Percentiles rank a stretch among this genome's conserved stretches.
Evolutionary conservation across 1,140 invertebrate species (phyloP).

Genomic region (Drosophila mayri): DNA sequence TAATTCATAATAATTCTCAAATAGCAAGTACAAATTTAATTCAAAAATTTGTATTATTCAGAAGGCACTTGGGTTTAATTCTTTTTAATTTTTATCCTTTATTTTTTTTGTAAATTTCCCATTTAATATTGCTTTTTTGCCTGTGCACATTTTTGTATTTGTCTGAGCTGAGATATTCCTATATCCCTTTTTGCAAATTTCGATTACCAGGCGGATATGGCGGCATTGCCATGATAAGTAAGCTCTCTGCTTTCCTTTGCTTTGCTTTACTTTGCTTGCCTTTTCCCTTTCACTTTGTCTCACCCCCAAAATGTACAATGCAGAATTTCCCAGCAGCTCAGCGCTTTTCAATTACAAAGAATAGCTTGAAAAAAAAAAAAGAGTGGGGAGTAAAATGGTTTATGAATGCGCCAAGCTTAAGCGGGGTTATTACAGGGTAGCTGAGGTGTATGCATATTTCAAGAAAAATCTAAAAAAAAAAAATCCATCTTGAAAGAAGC

Average conservation of each 20-base stretch:
- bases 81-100: background rate
- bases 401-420: conserved; percentile 37
- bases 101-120: background rate
- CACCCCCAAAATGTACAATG: conserved; percentile 20
- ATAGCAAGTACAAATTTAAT: background rate
- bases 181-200: conserved; percentile 59
- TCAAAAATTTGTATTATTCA: background rate
- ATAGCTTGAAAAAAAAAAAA: conserved; percentile 43
- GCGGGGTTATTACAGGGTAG: conserved; percentile 26
- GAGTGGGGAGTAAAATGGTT: conserved; percentile 31
- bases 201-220: conserved; percentile 75
- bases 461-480: background rate
- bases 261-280: conserved; percentile 16
- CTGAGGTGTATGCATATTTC: background rate
- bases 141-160: conserved; percentile 15
- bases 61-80: too few species aligned
- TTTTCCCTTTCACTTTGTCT: conserved; percentile 28
- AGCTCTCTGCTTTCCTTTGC: conserved; percentile 19
- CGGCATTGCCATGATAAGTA: conserved; percentile 58
- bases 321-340: conserved; percentile 37
- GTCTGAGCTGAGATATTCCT: conserved; percentile 23
- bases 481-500: too few species aligned
- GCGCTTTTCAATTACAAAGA: conserved; percentile 66
- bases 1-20: background rate
- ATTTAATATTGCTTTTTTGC: background rate